Evolutionary conservation across 2,888 invertebrate species (phyloP), one percentile per base, ranked within the genome.

Genomic region (Philopedon plagiatum): DNA sequence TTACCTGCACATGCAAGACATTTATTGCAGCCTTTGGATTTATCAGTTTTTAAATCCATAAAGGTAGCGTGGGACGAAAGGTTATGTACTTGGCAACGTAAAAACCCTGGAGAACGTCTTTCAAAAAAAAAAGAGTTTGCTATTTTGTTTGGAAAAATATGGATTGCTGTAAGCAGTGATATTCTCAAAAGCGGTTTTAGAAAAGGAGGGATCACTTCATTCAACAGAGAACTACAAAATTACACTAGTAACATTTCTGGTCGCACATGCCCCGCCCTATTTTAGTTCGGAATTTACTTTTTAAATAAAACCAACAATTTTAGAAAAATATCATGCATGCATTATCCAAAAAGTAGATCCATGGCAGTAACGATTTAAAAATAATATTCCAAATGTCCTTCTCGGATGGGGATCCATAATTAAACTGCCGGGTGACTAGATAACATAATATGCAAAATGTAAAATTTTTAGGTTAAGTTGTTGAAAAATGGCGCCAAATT

Each of bases 1-100:
- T 66, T 54, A 32, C 76, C 76, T 21, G 56, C 78, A 7, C 78
- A 79, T 34, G 66, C 77, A 7, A 76, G 75, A 51, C 78, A 79
- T 68, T 34, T 78, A 11, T 65, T 64, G 79, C 81, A 15, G 79
- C 78, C 23, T 18, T 60, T 73, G 11, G 71, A 74, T 41, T 21
- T 75, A 1, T 57, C 69, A 11, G 73, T 75, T 60, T 79, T 79
- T 60, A 79, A 78, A 73, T 66, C 76, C 51, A 13, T 68, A 21
- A 72, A 76, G 70, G 44, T 49, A 60, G 34, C 29, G 1, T 76
- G 77, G 77, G 70, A 76, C 61, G 56, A 58, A 13, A 67, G 68
- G 37, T 61, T 77, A 34, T 58, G 70, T 66, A 29, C 13, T 23
- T 77, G 75, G 76, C 75, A 76, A 66, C 54, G 54, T 8, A 44